Percentiles rank a stretch among this genome's conserved stretches.
phyloP scores from a whole-genome alignment of 2,888 invertebrate species.

The Proisotoma minuta region DNA sequence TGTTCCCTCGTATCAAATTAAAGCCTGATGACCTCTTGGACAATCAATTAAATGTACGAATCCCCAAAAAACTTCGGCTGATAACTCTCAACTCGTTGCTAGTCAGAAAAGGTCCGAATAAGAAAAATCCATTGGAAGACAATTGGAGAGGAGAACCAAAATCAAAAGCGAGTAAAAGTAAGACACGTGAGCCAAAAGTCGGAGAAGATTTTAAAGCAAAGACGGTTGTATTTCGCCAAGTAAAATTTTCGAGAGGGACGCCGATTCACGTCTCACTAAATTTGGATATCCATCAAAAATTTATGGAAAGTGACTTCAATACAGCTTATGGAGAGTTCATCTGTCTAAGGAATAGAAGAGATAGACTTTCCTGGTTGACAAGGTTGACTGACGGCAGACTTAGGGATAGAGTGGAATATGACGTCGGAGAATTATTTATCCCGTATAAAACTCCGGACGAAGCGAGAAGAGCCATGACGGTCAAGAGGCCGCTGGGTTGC shows the following conservation, averaged over 20 bases:
- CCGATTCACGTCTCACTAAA: slow-evolving; percentile 36
- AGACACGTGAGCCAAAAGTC: neutral
- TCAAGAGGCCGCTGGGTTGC: slow-evolving; percentile 22
- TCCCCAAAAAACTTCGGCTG: slow-evolving; percentile 28
- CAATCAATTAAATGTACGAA: slow-evolving; percentile 21
- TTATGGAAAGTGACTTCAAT: slow-evolving; percentile 41
- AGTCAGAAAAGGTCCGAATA: slow-evolving; percentile 17
- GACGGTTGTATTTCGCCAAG: slow-evolving; percentile 24
- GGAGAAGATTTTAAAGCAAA: slow-evolving; percentile 22
- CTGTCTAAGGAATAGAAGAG: slow-evolving; percentile 29
- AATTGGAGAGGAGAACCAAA: neutral
- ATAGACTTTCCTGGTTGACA: slow-evolving; percentile 27
- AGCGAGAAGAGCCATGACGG: slow-evolving; percentile 11
- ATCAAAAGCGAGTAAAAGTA: neutral
- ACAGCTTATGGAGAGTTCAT: slow-evolving; percentile 38
- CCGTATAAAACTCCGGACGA: slow-evolving; percentile 15
- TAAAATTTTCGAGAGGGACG: slow-evolving; percentile 29
- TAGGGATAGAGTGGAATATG: slow-evolving; percentile 29
- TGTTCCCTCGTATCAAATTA: slow-evolving; percentile 36
- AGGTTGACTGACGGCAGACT: slow-evolving; percentile 31
- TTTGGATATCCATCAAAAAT: slow-evolving; percentile 39
- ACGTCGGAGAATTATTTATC: slow-evolving; percentile 27
- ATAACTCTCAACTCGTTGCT: slow-evolving; percentile 33
- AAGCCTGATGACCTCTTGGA: slow-evolving; percentile 31
- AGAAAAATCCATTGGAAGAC: neutral